A percentile compares a stretch with the other conserved stretches of the same genome.
Conservation (phyloP, 2,113 vertebrate genomes). For the Leuciscus idus region DNA sequence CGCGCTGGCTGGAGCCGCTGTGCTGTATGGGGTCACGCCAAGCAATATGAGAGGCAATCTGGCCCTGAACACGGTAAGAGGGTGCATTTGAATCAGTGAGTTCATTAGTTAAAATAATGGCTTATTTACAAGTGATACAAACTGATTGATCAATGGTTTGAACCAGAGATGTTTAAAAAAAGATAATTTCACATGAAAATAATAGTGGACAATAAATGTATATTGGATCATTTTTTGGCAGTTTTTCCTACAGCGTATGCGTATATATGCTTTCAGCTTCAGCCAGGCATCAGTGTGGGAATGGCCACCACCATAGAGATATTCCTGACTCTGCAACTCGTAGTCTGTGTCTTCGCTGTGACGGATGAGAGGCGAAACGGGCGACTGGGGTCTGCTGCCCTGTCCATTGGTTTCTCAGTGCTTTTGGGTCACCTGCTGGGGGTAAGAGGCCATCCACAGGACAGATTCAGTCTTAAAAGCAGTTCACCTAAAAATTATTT, state of each 20-base stretch:
- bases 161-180: background rate
- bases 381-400: slow-evolving; percentile 83
- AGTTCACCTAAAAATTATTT: background rate
- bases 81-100: background rate
- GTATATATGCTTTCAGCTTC: slow-evolving; percentile 73
- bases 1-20: slow-evolving; percentile 87
- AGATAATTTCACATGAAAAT: background rate
- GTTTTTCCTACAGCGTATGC: background rate
- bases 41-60: slow-evolving; percentile 86
- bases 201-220: background rate
- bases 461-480: background rate
- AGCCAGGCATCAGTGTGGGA: slow-evolving; percentile 87
- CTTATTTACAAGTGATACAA: background rate
- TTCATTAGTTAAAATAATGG: background rate
- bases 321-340: slow-evolving; percentile 91
- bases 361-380: slow-evolving; percentile 90
- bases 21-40: slow-evolving; percentile 91
- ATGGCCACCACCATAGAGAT: slow-evolving; percentile 93
- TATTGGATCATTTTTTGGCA: background rate
- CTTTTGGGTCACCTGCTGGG: slow-evolving; percentile 93
- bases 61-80: slow-evolving; percentile 88
- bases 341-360: slow-evolving; percentile 91
- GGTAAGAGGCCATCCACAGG: slow-evolving; percentile 74
- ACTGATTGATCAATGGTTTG: background rate
- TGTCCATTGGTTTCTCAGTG: slow-evolving; percentile 92